Percentiles rank a stretch among this genome's conserved stretches.
Conservation (phyloP, 1,140 invertebrate species). For the Aricia agestis region DNA sequence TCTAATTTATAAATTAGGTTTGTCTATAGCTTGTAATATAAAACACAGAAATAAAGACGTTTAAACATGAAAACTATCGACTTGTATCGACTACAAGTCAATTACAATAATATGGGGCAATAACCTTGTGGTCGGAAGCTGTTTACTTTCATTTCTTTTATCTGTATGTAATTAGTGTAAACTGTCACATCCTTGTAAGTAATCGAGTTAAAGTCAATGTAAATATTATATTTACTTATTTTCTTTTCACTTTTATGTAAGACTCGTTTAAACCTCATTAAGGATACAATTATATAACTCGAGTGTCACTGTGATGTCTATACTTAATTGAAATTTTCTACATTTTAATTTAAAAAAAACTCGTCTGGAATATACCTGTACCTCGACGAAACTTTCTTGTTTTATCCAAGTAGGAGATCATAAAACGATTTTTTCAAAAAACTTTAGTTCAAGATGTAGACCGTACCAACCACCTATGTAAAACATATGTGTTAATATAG, state of each 20-base stretch:
- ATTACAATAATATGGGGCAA: conserved; percentile 6
- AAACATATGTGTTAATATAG: neutral
- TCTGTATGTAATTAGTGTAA: neutral
- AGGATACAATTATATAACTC: conserved; percentile 1
- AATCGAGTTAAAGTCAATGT: neutral
- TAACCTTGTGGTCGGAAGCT: neutral
- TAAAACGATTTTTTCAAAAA: too few species aligned
- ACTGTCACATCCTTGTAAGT: conserved; percentile 8
- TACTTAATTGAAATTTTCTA: neutral
- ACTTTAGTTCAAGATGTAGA: too few species aligned
- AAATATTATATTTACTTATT: neutral
- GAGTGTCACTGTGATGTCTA: neutral
- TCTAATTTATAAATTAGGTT: too few species aligned
- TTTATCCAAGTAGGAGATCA: too few species aligned
- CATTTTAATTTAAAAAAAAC: neutral
- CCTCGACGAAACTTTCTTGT: too few species aligned
- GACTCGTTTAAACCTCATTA: neutral
- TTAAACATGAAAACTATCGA: neutral
- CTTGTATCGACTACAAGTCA: neutral
- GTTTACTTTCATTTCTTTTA: conserved; percentile 16
- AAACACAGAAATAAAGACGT: neutral
- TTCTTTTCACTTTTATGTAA: conserved; percentile 13
- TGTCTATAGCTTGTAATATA: neutral
- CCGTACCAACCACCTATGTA: too few species aligned
- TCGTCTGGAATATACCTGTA: too few species aligned